Base-by-base conservation (phyloP, 2,113 vertebrate species). In the Propithecus coquereli region DNA sequence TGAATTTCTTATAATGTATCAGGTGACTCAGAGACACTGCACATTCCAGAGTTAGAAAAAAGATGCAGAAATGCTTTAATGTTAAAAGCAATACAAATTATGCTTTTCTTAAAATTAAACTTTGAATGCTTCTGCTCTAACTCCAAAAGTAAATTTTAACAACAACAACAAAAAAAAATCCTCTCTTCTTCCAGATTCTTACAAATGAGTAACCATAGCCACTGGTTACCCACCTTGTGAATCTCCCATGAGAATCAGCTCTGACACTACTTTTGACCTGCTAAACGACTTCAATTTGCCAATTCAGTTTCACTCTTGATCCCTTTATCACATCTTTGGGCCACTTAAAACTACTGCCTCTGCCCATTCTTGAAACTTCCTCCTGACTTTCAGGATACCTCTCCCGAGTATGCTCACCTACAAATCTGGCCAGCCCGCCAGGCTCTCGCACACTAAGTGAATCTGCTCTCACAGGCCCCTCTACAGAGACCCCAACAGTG, bases 21-120 rank as follows among this genome's bases (percentile, higher is more conserved):
- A 37, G 90, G 68, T 96, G 47, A 96, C 90, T 82, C 7, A 47
- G n/a, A 93, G 80, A 85, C 13, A 14, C 13, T 14, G 12, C 30
- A n/a, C 25, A 43, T 25, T 90, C 59, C 82, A 86, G 32, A 92
- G 43, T 70, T 8, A 86, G 54, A 81, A 79, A 30, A 34, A 47
- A 92, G 25, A 17, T 34, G 10, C 0, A 84, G 79, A 76, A 47
- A 73, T 63, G 65, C 45, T 63, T 63, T 11, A 27, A 3, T 43
- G 22, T 50, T 25, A 61, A 43, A 92, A 77, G 30, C 20, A 59
- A 76, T 5, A 66, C 5, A 73, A 54, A 94, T 43, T 30, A 94
- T 40, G 57, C 73, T 79, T 77, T 83, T 73, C 50, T 63, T 12
- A 45, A 79, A 66, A 73, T 45, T 91, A n/a, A 80, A 52, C 50